These are phyloP conservation scores for Eupithecia dodoneata DNA, from an alignment of 2,888 invertebrate genomes.

Conservation along the genomic window DNA sequence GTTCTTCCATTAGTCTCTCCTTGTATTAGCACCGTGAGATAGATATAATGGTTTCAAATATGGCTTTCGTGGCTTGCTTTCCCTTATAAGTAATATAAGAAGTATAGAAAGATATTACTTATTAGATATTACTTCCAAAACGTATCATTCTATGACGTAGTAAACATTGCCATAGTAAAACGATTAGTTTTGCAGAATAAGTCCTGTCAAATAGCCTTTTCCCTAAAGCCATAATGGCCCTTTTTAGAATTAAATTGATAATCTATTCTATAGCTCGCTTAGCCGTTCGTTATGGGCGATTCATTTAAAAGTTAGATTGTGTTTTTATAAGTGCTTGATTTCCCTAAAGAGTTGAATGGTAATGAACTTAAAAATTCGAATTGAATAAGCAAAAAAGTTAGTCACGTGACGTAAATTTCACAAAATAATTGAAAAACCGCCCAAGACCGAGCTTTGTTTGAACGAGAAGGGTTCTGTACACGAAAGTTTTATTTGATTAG, in stretches of 20 bases:
- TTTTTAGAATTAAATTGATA: neutral
- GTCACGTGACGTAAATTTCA: constrained; percentile 14
- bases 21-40: too few species aligned
- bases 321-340: constrained; percentile 35
- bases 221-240: neutral
- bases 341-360: constrained; percentile 36
- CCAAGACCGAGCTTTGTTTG: neutral
- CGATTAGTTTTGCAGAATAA: neutral
- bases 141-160: neutral
- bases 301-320: constrained; percentile 34
- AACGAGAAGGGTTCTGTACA: constrained; percentile 6
- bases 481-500: constrained; percentile 8
- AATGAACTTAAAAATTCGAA: constrained; percentile 32
- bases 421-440: neutral
- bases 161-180: neutral
- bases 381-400: constrained; percentile 24
- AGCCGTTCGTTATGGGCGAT: constrained; percentile 15
- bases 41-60: too few species aligned
- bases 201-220: neutral
- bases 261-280: constrained; percentile 14
- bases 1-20: too few species aligned
- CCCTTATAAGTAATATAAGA: too few species aligned
- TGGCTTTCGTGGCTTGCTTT: too few species aligned
- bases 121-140: neutral
- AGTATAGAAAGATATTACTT: too few species aligned